Evolutionary conservation across 2,797 vertebrate species (phyloP).

Genomic region (Leucoraja ocellata): DNA sequence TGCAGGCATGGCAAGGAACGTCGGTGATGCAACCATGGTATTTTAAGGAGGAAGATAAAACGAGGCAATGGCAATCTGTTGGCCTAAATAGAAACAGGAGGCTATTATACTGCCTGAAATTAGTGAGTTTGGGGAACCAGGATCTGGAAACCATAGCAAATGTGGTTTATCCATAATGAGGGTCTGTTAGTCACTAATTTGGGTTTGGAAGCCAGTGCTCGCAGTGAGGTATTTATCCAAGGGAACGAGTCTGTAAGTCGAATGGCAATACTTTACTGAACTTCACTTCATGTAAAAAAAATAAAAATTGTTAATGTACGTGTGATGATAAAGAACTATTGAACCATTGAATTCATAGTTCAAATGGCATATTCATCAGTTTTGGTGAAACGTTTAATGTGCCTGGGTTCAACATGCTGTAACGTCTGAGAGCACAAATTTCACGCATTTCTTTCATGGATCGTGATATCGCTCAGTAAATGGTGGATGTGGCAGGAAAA

Average conservation of each 20-base stretch:
- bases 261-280: no score
- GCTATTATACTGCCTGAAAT: neutral
- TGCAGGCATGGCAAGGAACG: neutral
- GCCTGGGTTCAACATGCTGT: neutral
- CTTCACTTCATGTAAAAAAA: no score
- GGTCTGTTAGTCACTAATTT: neutral
- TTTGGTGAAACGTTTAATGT: neutral
- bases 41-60: slow-evolving; percentile 23
- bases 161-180: slow-evolving; percentile 21
- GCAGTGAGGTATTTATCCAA: neutral
- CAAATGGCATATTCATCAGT: neutral
- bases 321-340: no score
- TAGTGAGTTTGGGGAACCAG: slow-evolving; percentile 8
- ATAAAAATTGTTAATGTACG: no score
- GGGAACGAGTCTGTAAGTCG: neutral
- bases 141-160: slow-evolving; percentile 16
- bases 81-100: neutral
- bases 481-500: neutral
- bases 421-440: neutral
- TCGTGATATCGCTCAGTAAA: neutral
- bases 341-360: neutral
- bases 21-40: neutral
- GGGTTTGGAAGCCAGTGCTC: neutral
- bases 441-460: neutral
- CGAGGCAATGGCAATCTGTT: slow-evolving; percentile 22